Conservation (phyloP, 2,888 invertebrate species). For the Oconnorella tubifera region DNA sequence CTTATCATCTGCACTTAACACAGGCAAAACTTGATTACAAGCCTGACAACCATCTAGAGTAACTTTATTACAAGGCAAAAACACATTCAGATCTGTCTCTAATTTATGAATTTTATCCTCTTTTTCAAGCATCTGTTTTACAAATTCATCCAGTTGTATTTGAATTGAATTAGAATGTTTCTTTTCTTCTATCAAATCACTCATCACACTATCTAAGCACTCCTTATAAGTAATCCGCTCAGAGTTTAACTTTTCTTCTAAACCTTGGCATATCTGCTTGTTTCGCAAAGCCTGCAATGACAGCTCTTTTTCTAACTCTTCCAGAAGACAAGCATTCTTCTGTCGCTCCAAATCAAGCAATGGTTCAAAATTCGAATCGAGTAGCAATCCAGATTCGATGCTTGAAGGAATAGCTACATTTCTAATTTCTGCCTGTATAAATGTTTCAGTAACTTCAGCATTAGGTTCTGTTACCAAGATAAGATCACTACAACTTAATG, state of each 20-base stretch:
- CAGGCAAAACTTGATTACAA: no score
- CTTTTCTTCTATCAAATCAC: neutral
- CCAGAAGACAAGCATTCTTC: constrained; percentile 3
- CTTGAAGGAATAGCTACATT: no score
- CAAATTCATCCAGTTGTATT: neutral
- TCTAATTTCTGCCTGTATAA: no score
- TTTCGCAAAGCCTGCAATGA: neutral
- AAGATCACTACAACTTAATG: no score
- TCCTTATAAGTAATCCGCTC: neutral
- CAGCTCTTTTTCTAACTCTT: constrained; percentile 14
- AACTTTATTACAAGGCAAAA: no score
- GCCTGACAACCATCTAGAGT: no score
- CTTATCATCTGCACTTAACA: no score
- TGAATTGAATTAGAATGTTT: neutral
- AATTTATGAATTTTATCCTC: neutral
- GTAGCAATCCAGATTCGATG: no score
- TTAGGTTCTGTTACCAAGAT: no score
- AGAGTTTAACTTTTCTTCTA: neutral
- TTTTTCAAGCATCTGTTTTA: neutral
- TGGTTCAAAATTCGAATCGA: neutral
- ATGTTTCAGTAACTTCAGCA: no score
- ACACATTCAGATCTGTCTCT: neutral
- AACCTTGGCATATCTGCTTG: neutral
- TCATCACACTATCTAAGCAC: neutral
- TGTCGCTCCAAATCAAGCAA: constrained; percentile 1